These are phyloP conservation scores for Conomelus anceps DNA, from an alignment of 2,888 invertebrate genomes.

Conservation along the genomic window DNA sequence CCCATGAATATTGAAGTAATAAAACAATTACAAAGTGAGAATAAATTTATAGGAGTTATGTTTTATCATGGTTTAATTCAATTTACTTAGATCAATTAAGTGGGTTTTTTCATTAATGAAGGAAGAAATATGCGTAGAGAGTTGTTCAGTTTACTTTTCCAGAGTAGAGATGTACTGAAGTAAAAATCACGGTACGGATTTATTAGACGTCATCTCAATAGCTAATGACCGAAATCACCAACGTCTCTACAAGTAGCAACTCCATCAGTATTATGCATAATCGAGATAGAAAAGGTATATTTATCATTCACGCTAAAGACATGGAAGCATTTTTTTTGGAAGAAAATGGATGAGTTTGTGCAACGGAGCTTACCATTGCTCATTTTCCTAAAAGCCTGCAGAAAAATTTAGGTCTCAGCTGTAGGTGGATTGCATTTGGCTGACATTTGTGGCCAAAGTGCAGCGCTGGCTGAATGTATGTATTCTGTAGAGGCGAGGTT, in stretches of 20 bases:
- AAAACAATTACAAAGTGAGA: no score
- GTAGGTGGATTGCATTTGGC: neutral
- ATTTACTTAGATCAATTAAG: no score
- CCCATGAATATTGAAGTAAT: no score
- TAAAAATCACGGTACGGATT: neutral
- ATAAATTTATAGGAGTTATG: no score
- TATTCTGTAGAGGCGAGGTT: neutral
- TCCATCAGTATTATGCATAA: neutral
- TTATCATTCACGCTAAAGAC: neutral
- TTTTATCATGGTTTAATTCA: no score
- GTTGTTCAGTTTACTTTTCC: neutral
- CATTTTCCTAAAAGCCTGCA: neutral
- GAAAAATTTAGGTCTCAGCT: neutral
- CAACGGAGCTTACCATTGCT: neutral
- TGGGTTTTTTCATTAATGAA: no score
- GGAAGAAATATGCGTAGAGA: neutral
- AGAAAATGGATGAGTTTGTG: neutral
- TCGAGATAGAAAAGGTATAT: neutral
- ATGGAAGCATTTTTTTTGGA: neutral
- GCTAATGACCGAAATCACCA: neutral
- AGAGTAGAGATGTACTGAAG: neutral
- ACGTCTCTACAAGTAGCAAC: neutral
- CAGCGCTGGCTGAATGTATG: neutral
- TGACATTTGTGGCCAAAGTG: neutral
- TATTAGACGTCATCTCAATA: neutral